Percentiles rank a stretch among this genome's conserved stretches.
phyloP scores from a whole-genome alignment of 1,140 invertebrate species.

The Musca vetustissima region DNA sequence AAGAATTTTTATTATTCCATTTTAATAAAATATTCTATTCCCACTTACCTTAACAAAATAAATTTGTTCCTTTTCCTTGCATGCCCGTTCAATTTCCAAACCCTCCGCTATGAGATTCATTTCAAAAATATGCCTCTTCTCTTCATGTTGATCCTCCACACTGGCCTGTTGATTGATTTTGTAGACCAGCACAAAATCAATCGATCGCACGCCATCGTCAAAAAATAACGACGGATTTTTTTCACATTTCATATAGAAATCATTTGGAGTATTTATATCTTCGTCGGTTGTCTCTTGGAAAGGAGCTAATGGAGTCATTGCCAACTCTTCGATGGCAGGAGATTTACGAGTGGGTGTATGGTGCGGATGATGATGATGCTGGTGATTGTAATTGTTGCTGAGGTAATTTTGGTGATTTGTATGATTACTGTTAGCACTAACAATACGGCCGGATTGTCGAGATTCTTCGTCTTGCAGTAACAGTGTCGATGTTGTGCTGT shows the following conservation, averaged over 20 bases:
- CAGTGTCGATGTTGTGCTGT: slow-evolving; percentile 38
- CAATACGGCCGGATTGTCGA: slow-evolving; percentile 17
- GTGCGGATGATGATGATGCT: background rate
- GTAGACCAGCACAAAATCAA: slow-evolving; percentile 80
- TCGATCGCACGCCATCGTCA: slow-evolving; percentile 66
- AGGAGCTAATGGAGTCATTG: slow-evolving; percentile 40
- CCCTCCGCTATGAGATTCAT: slow-evolving; percentile 69
- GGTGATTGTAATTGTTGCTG: slow-evolving; percentile 8
- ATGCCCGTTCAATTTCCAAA: slow-evolving; percentile 67
- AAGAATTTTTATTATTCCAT: background rate
- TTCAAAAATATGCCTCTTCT: slow-evolving; percentile 65
- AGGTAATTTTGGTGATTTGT: slow-evolving; percentile 3
- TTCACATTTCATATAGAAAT: slow-evolving; percentile 40
- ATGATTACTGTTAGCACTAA: slow-evolving; percentile 1
- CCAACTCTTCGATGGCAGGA: slow-evolving; percentile 32
- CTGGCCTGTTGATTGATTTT: slow-evolving; percentile 59
- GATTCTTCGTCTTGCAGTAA: slow-evolving; percentile 36
- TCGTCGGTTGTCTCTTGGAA: slow-evolving; percentile 23
- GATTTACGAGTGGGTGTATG: too few relatives aligned
- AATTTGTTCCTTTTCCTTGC: slow-evolving; percentile 63
- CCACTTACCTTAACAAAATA: slow-evolving; percentile 68
- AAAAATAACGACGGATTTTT: slow-evolving; percentile 65
- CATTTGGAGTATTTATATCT: slow-evolving; percentile 30
- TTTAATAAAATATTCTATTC: background rate
- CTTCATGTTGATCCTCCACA: slow-evolving; percentile 50